These are phyloP conservation scores for Hippocampus kuda DNA, from an alignment of 2,797 vertebrate genomes.

Conservation along the genomic window DNA sequence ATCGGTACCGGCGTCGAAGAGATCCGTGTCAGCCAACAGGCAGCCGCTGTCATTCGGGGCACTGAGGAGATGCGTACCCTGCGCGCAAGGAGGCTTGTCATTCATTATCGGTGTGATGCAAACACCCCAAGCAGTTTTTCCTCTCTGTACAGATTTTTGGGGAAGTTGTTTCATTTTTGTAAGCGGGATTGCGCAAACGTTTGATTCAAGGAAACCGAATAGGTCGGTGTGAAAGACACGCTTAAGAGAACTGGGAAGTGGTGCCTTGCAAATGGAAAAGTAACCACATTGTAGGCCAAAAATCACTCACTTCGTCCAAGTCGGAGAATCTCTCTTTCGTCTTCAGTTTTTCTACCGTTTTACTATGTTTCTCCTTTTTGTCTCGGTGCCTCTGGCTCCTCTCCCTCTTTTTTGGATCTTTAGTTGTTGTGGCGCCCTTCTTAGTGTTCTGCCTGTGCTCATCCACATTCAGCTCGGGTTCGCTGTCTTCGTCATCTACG, in stretches of 20 bases:
- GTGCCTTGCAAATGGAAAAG: background rate
- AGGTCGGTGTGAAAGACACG: background rate
- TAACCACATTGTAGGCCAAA: background rate
- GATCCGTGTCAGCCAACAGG: conserved; percentile 77
- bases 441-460: conserved; percentile 33
- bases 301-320: conserved; percentile 39
- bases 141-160: background rate
- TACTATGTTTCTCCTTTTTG: conserved; percentile 64
- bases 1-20: conserved; percentile 82
- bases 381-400: conserved; percentile 59
- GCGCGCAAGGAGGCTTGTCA: background rate
- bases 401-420: conserved; percentile 47
- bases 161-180: background rate
- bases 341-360: conserved; percentile 63
- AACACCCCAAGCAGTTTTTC: background rate
- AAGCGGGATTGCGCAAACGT: background rate
- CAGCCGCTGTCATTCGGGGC: conserved; percentile 86
- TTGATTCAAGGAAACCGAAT: background rate
- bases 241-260: no score
- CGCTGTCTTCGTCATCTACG: conserved; percentile 68
- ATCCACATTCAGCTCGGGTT: conserved; percentile 35
- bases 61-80: conserved; percentile 41
- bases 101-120: background rate
- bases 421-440: conserved; percentile 24
- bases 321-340: conserved; percentile 46